A percentile compares a stretch with the other conserved stretches of the same genome.
phyloP scores from a whole-genome alignment of 2,797 vertebrate genomes.

The Pipistrellus pygmaeus region DNA sequence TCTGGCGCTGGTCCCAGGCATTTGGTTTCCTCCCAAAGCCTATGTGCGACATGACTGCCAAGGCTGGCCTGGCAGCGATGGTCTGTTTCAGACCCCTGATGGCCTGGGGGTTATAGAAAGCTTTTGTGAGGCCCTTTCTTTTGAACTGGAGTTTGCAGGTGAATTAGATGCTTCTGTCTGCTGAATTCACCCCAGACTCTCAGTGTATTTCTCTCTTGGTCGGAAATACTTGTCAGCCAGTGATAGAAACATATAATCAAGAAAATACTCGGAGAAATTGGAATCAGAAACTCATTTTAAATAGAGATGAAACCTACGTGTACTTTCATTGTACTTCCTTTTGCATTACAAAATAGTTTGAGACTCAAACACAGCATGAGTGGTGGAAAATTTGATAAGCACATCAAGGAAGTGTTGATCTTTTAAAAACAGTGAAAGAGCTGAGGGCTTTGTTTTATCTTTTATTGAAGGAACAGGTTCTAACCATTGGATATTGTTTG shows the following conservation, averaged over 20 bases:
- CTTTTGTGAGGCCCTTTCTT: neutral
- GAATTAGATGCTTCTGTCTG: neutral
- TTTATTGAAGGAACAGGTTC: neutral
- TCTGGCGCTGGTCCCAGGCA: neutral
- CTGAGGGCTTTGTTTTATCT: neutral
- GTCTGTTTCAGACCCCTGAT: neutral
- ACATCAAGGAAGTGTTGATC: neutral
- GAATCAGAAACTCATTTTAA: neutral
- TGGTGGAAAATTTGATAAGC: neutral
- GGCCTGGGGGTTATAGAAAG: neutral
- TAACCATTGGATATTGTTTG: neutral
- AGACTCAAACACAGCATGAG: neutral
- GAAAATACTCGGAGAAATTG: neutral
- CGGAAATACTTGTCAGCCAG: neutral
- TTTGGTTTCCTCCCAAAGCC: neutral
- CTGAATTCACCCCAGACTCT: neutral
- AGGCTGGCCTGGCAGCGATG: fast-evolving
- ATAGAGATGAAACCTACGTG: neutral
- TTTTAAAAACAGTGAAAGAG: neutral
- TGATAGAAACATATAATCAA: neutral
- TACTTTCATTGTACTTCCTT: neutral
- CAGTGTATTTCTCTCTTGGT: neutral
- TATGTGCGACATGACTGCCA: neutral
- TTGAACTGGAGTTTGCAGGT: neutral
- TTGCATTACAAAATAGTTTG: neutral